Evolutionary conservation across 2,113 vertebrate genomes (phyloP), one percentile per base, ranked within the genome.

Genomic region (Aldabrachelys gigantea): DNA sequence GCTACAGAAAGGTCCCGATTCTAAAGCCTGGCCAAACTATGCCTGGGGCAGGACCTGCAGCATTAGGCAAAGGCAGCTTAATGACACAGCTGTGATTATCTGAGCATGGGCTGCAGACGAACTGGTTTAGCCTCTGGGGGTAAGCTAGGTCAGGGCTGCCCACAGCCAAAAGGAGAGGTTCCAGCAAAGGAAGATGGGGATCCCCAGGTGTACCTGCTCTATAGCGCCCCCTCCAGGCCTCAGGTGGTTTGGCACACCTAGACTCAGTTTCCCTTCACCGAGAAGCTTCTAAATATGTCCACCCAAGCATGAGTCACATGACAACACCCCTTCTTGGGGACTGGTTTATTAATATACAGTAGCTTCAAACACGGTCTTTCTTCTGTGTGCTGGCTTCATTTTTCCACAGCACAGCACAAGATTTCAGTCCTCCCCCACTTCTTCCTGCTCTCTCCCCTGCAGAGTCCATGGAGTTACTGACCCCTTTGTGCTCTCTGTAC

Each of bases 161-260:
- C 47, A 8, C 27, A 52, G 47, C 76, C 57, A 56, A 31, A 8
- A 9, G 49, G 25, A 4, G 10, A 59, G 10, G 0, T 10, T 11
- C 38, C 47, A 41, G 14, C 27, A 35, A 1, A 3, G 29, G 50
- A 14, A 22, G 4, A 1, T 29, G 25, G 25, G 78, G 80, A 8
- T 29, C 47, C 9, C 14, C 6, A 53, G 1, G 0, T 62, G 41
- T 65, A 10, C 3, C 1, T 35, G 24, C 35, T 27, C 53, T 21
- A 22, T 22, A 22, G 53, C 16, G 21, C 53, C 53, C 53, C 53
- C 53, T 59, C 10, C 57, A 59, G 59, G 24, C 25, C 56, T 57
- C 25, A 57, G 56, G 56, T 57, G 56, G 13, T 16, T 62, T 6
- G 29, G 59, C 59, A 31, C 29, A 31, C 27, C 59, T 31, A 62